A percentile compares a stretch with the other conserved stretches of the same genome.
Conservation (phyloP, 2,888 invertebrate species). For the Ennomos fuscantarius region DNA sequence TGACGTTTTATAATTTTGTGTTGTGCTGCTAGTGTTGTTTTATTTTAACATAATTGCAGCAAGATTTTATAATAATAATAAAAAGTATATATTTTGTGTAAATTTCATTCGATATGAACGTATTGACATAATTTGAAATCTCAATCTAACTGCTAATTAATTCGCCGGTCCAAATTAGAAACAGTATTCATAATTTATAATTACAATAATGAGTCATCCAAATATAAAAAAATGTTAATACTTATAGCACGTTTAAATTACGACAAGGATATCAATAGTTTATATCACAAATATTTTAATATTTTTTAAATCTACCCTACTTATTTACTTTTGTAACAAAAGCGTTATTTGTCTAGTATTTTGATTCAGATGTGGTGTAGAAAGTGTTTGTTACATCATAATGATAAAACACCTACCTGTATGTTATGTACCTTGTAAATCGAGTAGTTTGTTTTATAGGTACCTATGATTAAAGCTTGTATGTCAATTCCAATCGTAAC, state of each 20-base stretch:
- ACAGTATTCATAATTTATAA: neutral
- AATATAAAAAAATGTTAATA: no score
- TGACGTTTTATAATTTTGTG: neutral
- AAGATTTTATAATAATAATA: neutral
- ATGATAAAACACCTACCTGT: constrained; percentile 4
- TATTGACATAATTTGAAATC: neutral
- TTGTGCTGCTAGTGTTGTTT: neutral
- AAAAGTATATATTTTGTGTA: neutral
- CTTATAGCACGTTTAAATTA: no score
- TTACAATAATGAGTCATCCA: neutral
- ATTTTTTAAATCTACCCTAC: no score
- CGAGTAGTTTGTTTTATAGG: neutral
- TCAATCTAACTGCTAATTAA: neutral
- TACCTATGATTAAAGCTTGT: neutral
- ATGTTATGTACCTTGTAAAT: neutral
- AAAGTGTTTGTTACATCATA: neutral
- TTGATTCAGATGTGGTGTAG: constrained; percentile 61
- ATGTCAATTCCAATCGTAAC: neutral
- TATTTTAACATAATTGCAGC: neutral
- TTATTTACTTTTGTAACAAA: no score
- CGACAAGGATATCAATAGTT: no score
- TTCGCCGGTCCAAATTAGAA: constrained; percentile 16
- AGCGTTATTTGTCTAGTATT: constrained; percentile 10
- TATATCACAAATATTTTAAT: no score
- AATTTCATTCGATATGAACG: constrained; percentile 1